phyloP scores from a whole-genome alignment of 1,140 invertebrate species.

The Forficula auricularia region DNA sequence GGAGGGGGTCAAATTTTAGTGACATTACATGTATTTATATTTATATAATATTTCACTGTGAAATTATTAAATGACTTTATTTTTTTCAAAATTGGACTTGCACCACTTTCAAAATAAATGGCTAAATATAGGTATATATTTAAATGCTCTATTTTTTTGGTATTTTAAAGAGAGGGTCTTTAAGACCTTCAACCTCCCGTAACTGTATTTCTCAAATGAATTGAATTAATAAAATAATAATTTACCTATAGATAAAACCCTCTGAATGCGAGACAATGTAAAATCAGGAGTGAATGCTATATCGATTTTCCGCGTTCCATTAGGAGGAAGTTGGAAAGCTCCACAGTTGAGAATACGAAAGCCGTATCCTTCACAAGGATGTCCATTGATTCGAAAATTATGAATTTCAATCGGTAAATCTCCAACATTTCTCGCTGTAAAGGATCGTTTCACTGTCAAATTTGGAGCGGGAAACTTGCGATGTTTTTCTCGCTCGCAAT shows the following conservation, averaged over 20 bases:
- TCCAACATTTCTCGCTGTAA: constrained; percentile 76
- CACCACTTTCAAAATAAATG: too few relatives aligned
- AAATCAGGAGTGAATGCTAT: constrained; percentile 89
- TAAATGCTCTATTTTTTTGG: too few relatives aligned
- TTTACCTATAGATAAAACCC: constrained; percentile 20
- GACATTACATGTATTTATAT: too few relatives aligned
- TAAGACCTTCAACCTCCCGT: too few relatives aligned
- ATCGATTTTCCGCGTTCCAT: constrained; percentile 68
- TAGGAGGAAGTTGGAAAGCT: constrained; percentile 61
- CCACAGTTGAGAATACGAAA: constrained; percentile 71
- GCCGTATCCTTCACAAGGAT: constrained; percentile 68
- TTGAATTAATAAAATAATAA: constrained; percentile 25
- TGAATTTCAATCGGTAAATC: constrained; percentile 59
- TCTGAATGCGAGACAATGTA: constrained; percentile 59
- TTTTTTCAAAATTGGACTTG: too few relatives aligned
- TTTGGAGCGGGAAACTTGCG: constrained; percentile 38
- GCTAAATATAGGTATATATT: too few relatives aligned
- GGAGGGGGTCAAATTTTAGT: too few relatives aligned
- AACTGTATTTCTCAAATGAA: too few relatives aligned
- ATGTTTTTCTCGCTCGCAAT: constrained; percentile 47
- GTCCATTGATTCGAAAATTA: constrained; percentile 55
- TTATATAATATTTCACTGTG: too few relatives aligned
- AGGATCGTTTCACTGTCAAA: constrained; percentile 64
- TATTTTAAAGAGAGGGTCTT: too few relatives aligned
- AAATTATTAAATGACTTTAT: too few relatives aligned